Evolutionary conservation across 2,797 vertebrate genomes (phyloP).

Genomic region (Artibeus lituratus): DNA sequence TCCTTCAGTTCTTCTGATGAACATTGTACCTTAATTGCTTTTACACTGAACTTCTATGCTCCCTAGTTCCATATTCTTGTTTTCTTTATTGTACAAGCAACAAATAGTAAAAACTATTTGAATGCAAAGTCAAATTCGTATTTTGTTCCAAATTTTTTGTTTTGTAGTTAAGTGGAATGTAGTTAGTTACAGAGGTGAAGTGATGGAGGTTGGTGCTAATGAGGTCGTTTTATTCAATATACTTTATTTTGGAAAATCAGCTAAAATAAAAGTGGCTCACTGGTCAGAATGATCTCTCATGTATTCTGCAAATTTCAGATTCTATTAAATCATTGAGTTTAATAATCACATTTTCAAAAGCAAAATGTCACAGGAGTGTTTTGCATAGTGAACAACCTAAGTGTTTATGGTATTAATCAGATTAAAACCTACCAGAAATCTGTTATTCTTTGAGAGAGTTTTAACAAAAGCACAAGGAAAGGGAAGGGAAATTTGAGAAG

Average conservation of each 20-base stretch:
- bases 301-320: not conserved
- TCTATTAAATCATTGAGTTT: not conserved
- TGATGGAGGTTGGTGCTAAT: not conserved
- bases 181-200: not conserved
- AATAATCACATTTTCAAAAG: conserved; percentile 8
- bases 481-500: not conserved
- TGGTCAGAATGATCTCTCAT: not conserved
- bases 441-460: not conserved
- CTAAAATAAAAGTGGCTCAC: conserved; percentile 27
- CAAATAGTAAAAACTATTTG: not conserved
- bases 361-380: not conserved
- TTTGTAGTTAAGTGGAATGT: not conserved
- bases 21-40: not conserved
- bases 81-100: not conserved
- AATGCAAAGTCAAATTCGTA: not conserved
- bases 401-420: not conserved
- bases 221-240: not conserved
- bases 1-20: not conserved
- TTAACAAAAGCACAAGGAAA: not conserved
- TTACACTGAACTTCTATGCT: not conserved
- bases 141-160: not conserved
- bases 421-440: not conserved
- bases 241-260: conserved; percentile 20
- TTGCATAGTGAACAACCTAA: not conserved
- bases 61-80: not conserved